A percentile compares a stretch with the other conserved stretches of the same genome.
Conservation (phyloP, 2,888 invertebrate genomes). For the Masnerella sp. region DNA sequence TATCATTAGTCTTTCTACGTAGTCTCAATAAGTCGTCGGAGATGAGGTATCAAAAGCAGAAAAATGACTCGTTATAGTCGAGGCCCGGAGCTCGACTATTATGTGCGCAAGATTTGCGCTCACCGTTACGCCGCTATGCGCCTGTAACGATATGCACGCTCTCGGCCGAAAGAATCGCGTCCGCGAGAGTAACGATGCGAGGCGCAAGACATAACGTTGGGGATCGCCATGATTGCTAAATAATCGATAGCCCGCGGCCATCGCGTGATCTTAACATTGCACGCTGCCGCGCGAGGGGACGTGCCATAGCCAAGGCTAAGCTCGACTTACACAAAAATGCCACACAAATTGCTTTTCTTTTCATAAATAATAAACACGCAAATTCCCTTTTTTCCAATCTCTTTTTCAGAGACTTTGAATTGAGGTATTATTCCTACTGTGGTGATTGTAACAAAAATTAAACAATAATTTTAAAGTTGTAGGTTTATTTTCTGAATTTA, state of each 20-base stretch:
- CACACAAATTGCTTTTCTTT: constrained; percentile 29
- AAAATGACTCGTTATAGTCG: constrained; percentile 43
- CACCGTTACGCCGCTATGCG: constrained; percentile 60
- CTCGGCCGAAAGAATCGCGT: constrained; percentile 63
- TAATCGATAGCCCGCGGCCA: constrained; percentile 68
- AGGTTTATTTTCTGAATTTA: too few species aligned
- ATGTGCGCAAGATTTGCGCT: constrained; percentile 63
- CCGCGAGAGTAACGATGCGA: constrained; percentile 50
- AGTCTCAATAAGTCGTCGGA: constrained; percentile 43
- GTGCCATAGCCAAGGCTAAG: constrained; percentile 35
- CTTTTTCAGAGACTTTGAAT: too few species aligned
- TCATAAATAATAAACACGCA: constrained; percentile 9
- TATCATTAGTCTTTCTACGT: constrained; percentile 36
- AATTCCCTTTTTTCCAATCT: background rate
- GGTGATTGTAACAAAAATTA: too few species aligned
- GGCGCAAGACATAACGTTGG: constrained; percentile 55
- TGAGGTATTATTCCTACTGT: too few species aligned
- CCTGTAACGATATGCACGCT: constrained; percentile 64
- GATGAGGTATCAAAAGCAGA: constrained; percentile 29
- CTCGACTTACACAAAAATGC: constrained; percentile 45
- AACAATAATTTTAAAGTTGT: too few species aligned
- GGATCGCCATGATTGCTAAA: constrained; percentile 66
- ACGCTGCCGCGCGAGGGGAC: constrained; percentile 16
- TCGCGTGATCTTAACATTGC: constrained; percentile 51
- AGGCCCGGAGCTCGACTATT: constrained; percentile 67